Evolutionary conservation across 1,140 invertebrate genomes (phyloP).

Genomic region (Drosophila tsacasi): DNA sequence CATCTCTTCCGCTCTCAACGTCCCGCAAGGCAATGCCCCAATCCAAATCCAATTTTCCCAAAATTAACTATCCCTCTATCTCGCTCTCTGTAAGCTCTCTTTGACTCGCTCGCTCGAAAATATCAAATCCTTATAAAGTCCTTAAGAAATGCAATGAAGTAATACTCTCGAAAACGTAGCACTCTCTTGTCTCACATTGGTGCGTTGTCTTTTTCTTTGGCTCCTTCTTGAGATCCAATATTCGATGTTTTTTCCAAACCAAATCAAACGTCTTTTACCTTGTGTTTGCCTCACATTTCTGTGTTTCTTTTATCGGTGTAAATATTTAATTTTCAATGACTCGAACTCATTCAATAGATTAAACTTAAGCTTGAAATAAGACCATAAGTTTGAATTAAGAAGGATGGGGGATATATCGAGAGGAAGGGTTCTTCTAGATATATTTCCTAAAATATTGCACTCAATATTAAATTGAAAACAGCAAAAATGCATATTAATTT

Average conservation of each 20-base stretch:
- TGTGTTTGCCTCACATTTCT: conserved; percentile 40
- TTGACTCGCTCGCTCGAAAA: conserved; percentile 66
- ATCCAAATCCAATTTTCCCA: conserved; percentile 10
- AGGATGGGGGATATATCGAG: not conserved
- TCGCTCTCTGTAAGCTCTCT: conserved; percentile 38
- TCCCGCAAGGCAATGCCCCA: conserved; percentile 22
- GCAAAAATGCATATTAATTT: not conserved
- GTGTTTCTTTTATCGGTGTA: conserved; percentile 31
- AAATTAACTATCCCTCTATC: conserved; percentile 35
- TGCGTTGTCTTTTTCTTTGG: conserved; percentile 80
- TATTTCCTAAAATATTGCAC: not conserved
- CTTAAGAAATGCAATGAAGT: conserved; percentile 14
- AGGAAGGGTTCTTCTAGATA: not conserved
- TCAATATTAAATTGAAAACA: not conserved
- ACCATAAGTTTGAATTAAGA: conserved; percentile 11
- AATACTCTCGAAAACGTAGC: conserved; percentile 45
- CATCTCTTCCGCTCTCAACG: conserved; percentile 26
- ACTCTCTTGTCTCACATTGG: conserved; percentile 78
- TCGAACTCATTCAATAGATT: conserved; percentile 29
- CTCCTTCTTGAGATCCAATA: conserved; percentile 48
- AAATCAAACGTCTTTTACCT: conserved; percentile 38
- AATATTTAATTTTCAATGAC: conserved; percentile 28
- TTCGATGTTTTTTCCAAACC: conserved; percentile 37
- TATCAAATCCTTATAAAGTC: conserved; percentile 18
- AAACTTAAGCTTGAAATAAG: conserved; percentile 21